Evolutionary conservation across 2,888 invertebrate genomes (phyloP).

Genomic region (Marronus borbonicus): DNA sequence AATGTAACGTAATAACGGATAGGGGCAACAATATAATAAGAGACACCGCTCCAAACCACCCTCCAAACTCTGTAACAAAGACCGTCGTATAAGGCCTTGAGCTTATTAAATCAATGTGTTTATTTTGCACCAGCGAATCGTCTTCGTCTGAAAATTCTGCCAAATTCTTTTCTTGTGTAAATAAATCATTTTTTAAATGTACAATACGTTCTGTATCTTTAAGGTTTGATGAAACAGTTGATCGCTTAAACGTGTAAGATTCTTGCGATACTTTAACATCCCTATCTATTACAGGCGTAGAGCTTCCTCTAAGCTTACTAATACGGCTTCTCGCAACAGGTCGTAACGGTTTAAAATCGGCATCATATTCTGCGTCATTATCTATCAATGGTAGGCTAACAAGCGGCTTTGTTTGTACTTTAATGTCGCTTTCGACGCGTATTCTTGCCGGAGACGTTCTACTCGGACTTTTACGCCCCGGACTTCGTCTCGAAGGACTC

Average conservation of each 20-base stretch:
- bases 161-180: constrained; percentile 59
- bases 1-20: constrained; percentile 15
- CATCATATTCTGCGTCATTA: constrained; percentile 54
- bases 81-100: constrained; percentile 35
- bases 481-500: constrained; percentile 52
- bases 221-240: constrained; percentile 61
- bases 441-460: constrained; percentile 27
- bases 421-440: constrained; percentile 17
- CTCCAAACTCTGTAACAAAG: constrained; percentile 49
- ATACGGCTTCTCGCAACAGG: constrained; percentile 64
- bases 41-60: constrained; percentile 46
- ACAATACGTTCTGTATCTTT: constrained; percentile 64
- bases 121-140: constrained; percentile 55
- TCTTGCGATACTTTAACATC: background rate
- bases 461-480: constrained; percentile 50
- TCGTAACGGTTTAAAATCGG: constrained; percentile 58
- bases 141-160: constrained; percentile 69
- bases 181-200: constrained; percentile 62
- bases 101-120: constrained; percentile 48
- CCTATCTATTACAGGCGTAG: constrained; percentile 38
- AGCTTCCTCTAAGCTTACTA: constrained; percentile 57
- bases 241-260: constrained; percentile 49
- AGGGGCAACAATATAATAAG: constrained; percentile 44
- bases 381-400: constrained; percentile 48
- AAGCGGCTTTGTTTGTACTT: constrained; percentile 11